phyloP scores from a whole-genome alignment of 2,797 vertebrate species.

The Leuciscus waleckii region DNA sequence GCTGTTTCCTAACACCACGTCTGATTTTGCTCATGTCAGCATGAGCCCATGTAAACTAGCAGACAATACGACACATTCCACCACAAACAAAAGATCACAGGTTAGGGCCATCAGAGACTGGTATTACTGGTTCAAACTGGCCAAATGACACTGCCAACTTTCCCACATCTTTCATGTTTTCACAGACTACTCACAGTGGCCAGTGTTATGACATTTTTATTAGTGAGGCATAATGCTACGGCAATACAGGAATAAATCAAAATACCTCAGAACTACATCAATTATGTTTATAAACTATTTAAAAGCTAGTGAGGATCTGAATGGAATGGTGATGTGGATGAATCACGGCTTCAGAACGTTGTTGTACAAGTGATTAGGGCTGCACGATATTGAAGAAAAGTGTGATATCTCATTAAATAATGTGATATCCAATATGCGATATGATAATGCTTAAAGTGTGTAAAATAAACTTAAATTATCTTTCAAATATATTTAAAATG shows the following conservation, averaged over 20 bases:
- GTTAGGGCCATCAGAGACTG: constrained; percentile 26
- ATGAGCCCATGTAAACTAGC: neutral
- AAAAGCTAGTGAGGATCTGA: neutral
- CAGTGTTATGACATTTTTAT: neutral
- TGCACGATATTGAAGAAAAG: too few relatives aligned
- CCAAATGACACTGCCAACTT: neutral
- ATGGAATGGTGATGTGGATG: neutral
- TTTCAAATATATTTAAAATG: too few relatives aligned
- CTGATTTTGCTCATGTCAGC: neutral
- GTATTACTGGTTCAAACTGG: constrained; percentile 39
- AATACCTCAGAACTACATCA: neutral
- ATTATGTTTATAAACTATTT: neutral
- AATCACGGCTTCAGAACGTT: neutral
- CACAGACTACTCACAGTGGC: constrained; percentile 15
- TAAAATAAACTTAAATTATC: too few relatives aligned
- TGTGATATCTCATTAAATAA: too few relatives aligned
- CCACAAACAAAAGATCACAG: neutral
- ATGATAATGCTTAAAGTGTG: too few relatives aligned
- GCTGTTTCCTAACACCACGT: neutral
- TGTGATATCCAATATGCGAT: too few relatives aligned
- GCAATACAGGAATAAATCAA: neutral
- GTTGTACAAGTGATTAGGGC: neutral
- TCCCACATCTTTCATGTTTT: neutral
- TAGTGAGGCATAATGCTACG: neutral
- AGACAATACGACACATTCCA: neutral